Evolutionary conservation across 2,888 invertebrate species (phyloP).

Genomic region (Cataglyphis altisquamis): DNA sequence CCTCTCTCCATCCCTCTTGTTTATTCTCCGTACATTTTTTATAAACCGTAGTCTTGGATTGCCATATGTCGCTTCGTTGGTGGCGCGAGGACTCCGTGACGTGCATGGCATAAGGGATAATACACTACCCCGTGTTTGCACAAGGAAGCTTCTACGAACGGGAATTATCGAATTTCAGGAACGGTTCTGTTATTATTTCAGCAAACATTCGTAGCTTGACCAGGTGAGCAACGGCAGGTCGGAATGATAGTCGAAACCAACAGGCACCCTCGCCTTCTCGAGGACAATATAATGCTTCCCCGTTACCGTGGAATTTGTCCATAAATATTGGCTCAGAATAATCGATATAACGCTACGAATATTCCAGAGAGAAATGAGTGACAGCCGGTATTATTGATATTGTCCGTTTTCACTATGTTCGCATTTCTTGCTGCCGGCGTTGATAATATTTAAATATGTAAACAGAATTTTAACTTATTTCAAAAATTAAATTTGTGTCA

Average conservation of each 20-base stretch:
- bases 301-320: slow-evolving; percentile 31
- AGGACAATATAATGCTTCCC: slow-evolving; percentile 35
- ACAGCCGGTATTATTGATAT: slow-evolving; percentile 20
- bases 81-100: slow-evolving; percentile 23
- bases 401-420: background rate
- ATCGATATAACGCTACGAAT: slow-evolving; percentile 16
- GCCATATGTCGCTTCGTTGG: slow-evolving; percentile 44
- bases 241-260: slow-evolving; percentile 62
- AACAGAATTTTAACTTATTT: background rate
- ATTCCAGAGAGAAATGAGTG: slow-evolving; percentile 26
- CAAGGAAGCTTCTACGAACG: slow-evolving; percentile 61
- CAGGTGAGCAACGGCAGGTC: slow-evolving; percentile 64
- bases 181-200: slow-evolving; percentile 75
- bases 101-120: slow-evolving; percentile 30
- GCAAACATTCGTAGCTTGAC: slow-evolving; percentile 68
- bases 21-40: slow-evolving; percentile 69
- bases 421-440: background rate
- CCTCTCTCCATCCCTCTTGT: background rate
- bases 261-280: slow-evolving; percentile 28
- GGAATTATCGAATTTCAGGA: slow-evolving; percentile 77
- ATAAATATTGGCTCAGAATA: slow-evolving; percentile 59
- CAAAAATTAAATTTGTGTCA: background rate
- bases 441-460: slow-evolving; percentile 19
- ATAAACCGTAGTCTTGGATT: slow-evolving; percentile 56
- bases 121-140: slow-evolving; percentile 39